Conservation (phyloP, 2,888 invertebrate species). For the Chymomyza caudatula region DNA sequence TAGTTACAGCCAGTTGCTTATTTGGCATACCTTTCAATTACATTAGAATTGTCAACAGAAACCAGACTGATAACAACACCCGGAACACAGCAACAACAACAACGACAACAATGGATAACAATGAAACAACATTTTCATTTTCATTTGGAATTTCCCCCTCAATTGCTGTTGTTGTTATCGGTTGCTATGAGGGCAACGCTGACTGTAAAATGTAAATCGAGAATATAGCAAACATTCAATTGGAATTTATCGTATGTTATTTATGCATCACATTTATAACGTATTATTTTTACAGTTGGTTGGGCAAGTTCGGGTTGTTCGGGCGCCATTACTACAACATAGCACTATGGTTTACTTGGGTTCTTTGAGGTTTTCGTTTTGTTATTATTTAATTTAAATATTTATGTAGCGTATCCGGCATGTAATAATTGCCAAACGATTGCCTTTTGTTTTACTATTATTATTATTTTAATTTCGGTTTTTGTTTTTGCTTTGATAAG, state of each 20-base stretch:
- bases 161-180: neutral
- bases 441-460: neutral
- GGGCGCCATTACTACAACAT: conserved; percentile 14
- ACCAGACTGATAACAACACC: conserved; percentile 7
- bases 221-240: conserved; percentile 18
- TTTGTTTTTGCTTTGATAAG: neutral
- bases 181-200: too few relatives aligned
- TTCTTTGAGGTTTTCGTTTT: conserved; percentile 33
- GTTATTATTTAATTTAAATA: conserved; percentile 65
- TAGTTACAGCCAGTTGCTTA: neutral
- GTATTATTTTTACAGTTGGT: conserved; percentile 64
- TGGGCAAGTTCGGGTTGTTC: conserved; percentile 28
- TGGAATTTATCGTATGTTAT: conserved; percentile 32
- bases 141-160: neutral
- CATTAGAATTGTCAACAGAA: neutral
- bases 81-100: neutral
- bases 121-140: neutral
- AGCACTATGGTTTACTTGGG: neutral
- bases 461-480: neutral
- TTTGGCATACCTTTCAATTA: neutral
- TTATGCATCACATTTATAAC: conserved; percentile 34
- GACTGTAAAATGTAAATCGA: neutral
- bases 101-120: neutral
- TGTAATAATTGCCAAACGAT: conserved; percentile 58
- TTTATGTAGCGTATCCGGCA: conserved; percentile 66